Conservation (phyloP, 2,113 vertebrate genomes). For the Hippocampus zosterae region DNA sequence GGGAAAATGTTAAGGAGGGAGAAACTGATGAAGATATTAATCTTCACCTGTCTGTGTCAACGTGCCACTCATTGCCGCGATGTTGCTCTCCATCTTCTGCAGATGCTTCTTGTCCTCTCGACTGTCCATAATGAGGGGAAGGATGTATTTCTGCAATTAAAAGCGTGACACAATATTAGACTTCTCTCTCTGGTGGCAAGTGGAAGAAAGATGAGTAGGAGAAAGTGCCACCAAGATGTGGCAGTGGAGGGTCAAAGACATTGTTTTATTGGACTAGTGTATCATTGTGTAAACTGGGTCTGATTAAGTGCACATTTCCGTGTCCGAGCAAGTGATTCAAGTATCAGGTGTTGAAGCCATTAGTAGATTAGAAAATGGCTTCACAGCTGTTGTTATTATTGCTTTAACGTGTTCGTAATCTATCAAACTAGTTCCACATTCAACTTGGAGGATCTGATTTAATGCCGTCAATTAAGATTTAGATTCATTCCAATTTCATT, state of each 20-base stretch:
- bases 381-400: slow-evolving; percentile 6
- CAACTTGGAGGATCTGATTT: neutral
- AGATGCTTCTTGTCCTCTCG: slow-evolving; percentile 98
- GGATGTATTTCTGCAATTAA: slow-evolving; percentile 92
- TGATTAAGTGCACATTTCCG: slow-evolving; percentile 20
- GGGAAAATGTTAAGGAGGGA: slow-evolving; percentile 84
- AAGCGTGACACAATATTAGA: slow-evolving; percentile 74
- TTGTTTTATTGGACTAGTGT: slow-evolving; percentile 45
- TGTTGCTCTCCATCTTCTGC: slow-evolving; percentile 91
- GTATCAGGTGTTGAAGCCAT: slow-evolving; percentile 22
- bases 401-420: slow-evolving; percentile 11
- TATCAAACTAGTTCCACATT: neutral
- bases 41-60: slow-evolving; percentile 99
- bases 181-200: slow-evolving; percentile 57
- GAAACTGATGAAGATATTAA: slow-evolving; percentile 97
- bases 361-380: slow-evolving; percentile 12
- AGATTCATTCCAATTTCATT: neutral
- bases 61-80: slow-evolving; percentile 97
- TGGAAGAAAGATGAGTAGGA: slow-evolving; percentile 43
- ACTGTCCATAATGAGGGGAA: slow-evolving; percentile 92
- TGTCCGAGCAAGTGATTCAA: slow-evolving; percentile 9
- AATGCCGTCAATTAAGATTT: neutral
- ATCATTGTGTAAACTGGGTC: slow-evolving; percentile 34
- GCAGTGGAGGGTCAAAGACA: slow-evolving; percentile 35
- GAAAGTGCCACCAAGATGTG: slow-evolving; percentile 29